Percentiles rank a stretch among this genome's conserved stretches.
These are phyloP conservation scores for Chiloscyllium punctatum DNA, from an alignment of 2,797 vertebrate species.

Conservation along the genomic window DNA sequence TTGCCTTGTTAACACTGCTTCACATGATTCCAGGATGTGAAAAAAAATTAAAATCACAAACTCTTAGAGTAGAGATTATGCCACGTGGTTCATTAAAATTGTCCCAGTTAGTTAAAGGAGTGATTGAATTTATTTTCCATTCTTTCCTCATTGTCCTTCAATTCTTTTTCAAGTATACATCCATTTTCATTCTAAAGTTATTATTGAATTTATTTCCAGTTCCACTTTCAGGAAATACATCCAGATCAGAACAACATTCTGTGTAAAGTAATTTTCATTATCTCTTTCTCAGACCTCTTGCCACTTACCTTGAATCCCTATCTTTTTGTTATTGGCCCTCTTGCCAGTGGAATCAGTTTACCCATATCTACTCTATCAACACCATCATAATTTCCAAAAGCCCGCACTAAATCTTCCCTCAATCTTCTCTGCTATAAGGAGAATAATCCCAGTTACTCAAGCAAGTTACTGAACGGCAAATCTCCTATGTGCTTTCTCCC, in stretches of 20 bases:
- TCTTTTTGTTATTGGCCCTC: neutral
- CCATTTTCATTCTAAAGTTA: neutral
- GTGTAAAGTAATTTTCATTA: neutral
- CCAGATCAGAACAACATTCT: neutral
- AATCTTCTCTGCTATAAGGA: neutral
- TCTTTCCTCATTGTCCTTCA: neutral
- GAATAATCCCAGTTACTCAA: neutral
- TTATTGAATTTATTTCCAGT: neutral
- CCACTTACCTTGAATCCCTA: neutral
- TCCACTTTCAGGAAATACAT: neutral
- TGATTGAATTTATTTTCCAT: neutral
- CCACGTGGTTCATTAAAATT: neutral
- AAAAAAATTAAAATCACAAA: neutral
- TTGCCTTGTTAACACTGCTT: neutral
- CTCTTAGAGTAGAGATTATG: neutral
- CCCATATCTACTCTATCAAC: neutral
- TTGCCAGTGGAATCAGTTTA: neutral
- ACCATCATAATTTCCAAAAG: neutral
- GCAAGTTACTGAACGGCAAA: neutral
- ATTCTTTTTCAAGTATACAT: neutral
- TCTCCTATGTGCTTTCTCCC: neutral
- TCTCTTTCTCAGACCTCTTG: neutral
- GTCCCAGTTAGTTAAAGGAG: neutral
- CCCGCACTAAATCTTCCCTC: neutral
- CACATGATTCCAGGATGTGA: neutral